These are phyloP conservation scores for Triops cancriformis DNA, from an alignment of 1,140 invertebrate species.

Conservation along the genomic window DNA sequence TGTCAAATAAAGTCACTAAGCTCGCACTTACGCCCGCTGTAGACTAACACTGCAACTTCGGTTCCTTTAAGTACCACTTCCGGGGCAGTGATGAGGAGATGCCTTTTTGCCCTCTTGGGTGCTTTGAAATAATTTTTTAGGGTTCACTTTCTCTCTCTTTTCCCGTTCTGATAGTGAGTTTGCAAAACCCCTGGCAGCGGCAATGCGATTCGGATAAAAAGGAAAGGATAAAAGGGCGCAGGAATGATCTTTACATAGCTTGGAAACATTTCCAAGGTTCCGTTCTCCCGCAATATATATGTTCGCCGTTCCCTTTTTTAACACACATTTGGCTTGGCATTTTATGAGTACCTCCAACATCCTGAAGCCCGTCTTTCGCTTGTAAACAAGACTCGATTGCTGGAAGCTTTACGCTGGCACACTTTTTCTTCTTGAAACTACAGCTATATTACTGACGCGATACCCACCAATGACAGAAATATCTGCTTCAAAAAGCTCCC, in stretches of 20 bases:
- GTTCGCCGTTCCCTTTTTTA: background rate
- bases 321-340: background rate
- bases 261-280: conserved; percentile 10
- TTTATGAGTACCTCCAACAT: background rate
- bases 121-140: background rate
- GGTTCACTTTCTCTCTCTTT: background rate
- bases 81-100: background rate
- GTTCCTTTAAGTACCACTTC: background rate
- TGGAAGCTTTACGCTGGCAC: background rate
- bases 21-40: background rate
- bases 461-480: no score
- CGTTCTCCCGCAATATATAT: background rate
- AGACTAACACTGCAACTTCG: background rate
- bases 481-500: no score
- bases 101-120: background rate
- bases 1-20: conserved; percentile 1
- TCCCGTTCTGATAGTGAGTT: background rate
- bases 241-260: conserved; percentile 5
- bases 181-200: background rate
- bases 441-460: no score
- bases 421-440: no score
- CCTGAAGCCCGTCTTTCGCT: background rate
- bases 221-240: background rate
- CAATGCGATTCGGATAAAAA: background rate
- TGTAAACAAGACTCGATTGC: background rate